Percentiles rank a stretch among this genome's conserved stretches.
phyloP scores from a whole-genome alignment of 2,888 invertebrate genomes.

The Orgyia antiqua region DNA sequence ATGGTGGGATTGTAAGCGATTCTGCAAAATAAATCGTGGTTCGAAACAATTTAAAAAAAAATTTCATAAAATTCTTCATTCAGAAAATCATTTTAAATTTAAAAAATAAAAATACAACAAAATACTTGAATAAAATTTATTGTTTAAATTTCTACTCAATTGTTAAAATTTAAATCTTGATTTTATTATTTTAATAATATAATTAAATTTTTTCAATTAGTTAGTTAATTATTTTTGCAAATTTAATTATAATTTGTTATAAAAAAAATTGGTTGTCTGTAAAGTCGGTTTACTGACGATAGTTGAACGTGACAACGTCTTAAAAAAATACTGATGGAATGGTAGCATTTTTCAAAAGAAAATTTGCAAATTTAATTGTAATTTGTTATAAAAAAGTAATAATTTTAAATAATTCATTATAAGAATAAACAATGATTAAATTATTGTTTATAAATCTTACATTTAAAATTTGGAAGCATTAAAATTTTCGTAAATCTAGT shows the following conservation, averaged over 20 bases:
- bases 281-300: too few species aligned
- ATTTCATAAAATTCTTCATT: constrained; percentile 16
- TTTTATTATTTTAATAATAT: constrained; percentile 5
- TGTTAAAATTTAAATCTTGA: constrained; percentile 10
- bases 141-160: constrained; percentile 14
- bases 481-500: constrained; percentile 1
- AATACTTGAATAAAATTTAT: constrained; percentile 19
- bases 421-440: too few species aligned
- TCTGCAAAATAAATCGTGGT: constrained; percentile 27
- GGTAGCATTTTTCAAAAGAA: too few species aligned
- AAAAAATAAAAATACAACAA: constrained; percentile 3
- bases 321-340: too few species aligned
- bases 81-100: constrained; percentile 21
- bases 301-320: too few species aligned
- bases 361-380: too few species aligned
- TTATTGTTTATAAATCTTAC: constrained; percentile 9
- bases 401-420: too few species aligned
- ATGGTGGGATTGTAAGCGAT: constrained; percentile 24
- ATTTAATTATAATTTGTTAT: too few species aligned
- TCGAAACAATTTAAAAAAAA: constrained; percentile 15
- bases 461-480: constrained; percentile 9
- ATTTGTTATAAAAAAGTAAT: too few species aligned
- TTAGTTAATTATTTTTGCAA: background rate
- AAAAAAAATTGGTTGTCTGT: too few species aligned
- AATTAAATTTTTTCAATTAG: too few species aligned